A percentile compares a stretch with the other conserved stretches of the same genome.
phyloP scores from a whole-genome alignment of 2,113 vertebrate species.

The Danio rerio region GRCz12tu NC_133182.1:57274001-57274500 shows the following conservation, averaged over 20 bases:
- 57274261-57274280: not conserved
- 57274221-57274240: too few relatives aligned
- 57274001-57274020: not conserved
- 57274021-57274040: not conserved
- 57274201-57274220: not conserved
- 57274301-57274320: too few relatives aligned
- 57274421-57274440: too few relatives aligned
- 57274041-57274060: not conserved
- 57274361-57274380: too few relatives aligned
- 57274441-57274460: too few relatives aligned
- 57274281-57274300: not conserved
- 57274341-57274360: too few relatives aligned
- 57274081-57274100: not conserved
- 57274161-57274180: not conserved
- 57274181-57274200: not conserved
- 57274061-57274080: not conserved
- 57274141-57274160: not conserved
- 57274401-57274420: too few relatives aligned
- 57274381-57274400: too few relatives aligned
- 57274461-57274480: too few relatives aligned
- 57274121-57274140: not conserved
- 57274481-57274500: too few relatives aligned
- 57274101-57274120: not conserved
- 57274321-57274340: too few relatives aligned
- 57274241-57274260: not conserved